Conservation (phyloP, 2,113 vertebrate species). For the Stegastes partitus region DNA sequence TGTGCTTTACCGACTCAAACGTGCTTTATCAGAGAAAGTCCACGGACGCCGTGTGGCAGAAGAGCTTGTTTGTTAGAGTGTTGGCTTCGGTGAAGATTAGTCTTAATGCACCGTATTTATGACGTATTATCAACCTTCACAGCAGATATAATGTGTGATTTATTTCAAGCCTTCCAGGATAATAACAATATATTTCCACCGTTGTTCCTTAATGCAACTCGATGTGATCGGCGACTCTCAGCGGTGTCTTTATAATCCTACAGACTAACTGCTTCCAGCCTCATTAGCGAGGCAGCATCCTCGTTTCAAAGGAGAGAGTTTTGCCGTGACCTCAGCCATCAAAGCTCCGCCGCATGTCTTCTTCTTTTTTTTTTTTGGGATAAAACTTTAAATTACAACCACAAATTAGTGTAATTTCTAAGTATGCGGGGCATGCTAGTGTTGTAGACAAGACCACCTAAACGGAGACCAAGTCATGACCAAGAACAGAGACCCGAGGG, state of each 20-base stretch:
- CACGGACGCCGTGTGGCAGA: neutral
- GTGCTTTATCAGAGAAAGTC: slow-evolving; percentile 31
- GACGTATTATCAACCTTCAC: slow-evolving; percentile 27
- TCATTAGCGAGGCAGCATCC: neutral
- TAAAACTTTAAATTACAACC: neutral
- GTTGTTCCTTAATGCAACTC: slow-evolving; percentile 30
- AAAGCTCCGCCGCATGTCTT: slow-evolving; percentile 12
- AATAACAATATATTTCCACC: slow-evolving; percentile 34
- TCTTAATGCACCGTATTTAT: slow-evolving; percentile 15
- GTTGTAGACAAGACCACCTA: no score
- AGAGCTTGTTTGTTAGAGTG: neutral
- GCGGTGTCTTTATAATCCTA: slow-evolving; percentile 25
- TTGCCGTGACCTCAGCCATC: slow-evolving; percentile 32
- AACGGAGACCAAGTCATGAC: no score
- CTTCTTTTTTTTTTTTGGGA: neutral
- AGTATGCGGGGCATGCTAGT: no score
- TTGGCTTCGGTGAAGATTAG: slow-evolving; percentile 26
- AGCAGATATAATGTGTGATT: slow-evolving; percentile 35
- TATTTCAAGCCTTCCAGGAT: slow-evolving; percentile 5
- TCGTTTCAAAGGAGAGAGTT: slow-evolving; percentile 14
- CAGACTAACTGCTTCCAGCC: slow-evolving; percentile 24
- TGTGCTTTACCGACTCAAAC: slow-evolving; percentile 30
- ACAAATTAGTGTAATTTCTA: neutral
- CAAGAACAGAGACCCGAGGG: no score
- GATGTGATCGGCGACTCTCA: slow-evolving; percentile 19